Base-by-base conservation (phyloP, 64 coral and sea anemone species). In the Stichodactyla mertensii region DNA sequence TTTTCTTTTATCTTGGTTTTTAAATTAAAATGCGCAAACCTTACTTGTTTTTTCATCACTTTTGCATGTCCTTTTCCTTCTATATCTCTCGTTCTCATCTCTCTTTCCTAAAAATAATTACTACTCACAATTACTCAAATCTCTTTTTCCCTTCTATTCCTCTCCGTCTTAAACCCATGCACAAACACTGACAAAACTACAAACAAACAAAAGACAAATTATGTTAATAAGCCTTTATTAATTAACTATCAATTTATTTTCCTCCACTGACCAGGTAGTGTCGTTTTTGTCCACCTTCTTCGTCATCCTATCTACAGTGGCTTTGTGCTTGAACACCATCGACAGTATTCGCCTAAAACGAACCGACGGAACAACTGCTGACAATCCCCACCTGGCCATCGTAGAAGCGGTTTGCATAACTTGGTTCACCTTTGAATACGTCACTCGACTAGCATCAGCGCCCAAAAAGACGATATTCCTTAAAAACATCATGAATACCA, bases 401-500 rank as follows among this genome's bases (percentile, higher is more conserved):
- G 78, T 99, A 16, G 93, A 94, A 54, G 69, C 93, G 54, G 88
- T 87, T 27, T 99, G 92, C 8, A 92, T 95, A n/a, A 87, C 90
- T 19, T 99, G 91, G 82, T 99, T 99, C n/a, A 95, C 97, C 3
- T 92, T 94, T 61, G 97, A 99, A 77, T 99, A 95, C 78, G 2
- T 95, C 5, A 79, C 91, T n/a, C 62, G 97, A 64, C 20, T 95
- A 1, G 64, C 83, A 16, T 88, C 87, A 19, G 82, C 93, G 87
- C 93, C 93, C 10, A 61, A 56, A 20, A 92, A 80, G 83, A 15
- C 93, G 10, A 71, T 86, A 0, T 99, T 99, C 87, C 16, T 99
- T 7, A 99, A 82, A 52, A 91, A 87, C 36, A 55, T 89, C 0
- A 80, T 99, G 23, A 91, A 91, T 16, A 82, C 93, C 36, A 89